phyloP scores from a whole-genome alignment of 2,888 invertebrate genomes.

The Ypsolopha sequella region DNA sequence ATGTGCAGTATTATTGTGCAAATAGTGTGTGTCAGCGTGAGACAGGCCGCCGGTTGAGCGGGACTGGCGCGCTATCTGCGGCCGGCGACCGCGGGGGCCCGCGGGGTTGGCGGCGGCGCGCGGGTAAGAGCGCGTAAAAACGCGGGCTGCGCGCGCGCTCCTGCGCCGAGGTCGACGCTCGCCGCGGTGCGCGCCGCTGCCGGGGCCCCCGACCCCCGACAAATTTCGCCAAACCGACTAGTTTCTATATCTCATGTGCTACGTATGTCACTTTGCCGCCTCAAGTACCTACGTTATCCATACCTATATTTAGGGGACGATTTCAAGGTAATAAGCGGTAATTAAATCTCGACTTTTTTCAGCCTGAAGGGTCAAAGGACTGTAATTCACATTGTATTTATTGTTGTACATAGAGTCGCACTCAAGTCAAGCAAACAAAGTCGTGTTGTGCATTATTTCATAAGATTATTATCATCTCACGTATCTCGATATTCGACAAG shows the following conservation, averaged over 20 bases:
- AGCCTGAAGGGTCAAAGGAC: not conserved
- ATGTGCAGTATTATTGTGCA: not conserved
- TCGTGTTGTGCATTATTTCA: too few species aligned
- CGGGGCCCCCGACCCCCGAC: constrained; percentile 32
- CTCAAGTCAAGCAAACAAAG: too few species aligned
- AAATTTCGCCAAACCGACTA: constrained; percentile 28
- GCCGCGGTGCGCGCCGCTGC: too few species aligned
- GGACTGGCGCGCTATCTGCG: constrained; percentile 63
- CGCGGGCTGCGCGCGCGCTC: constrained; percentile 58
- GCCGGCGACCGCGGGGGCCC: constrained; percentile 67
- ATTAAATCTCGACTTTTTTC: not conserved
- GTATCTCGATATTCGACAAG: too few species aligned
- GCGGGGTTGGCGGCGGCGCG: constrained; percentile 56
- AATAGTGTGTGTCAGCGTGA: constrained; percentile 16
- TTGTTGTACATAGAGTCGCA: too few species aligned
- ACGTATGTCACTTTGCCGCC: constrained; percentile 19
- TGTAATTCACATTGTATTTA: not conserved
- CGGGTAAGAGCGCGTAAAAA: constrained; percentile 61
- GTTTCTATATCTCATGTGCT: not conserved
- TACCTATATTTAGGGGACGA: constrained; percentile 29
- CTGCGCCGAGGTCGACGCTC: constrained; percentile 66
- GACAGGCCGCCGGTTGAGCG: constrained; percentile 53
- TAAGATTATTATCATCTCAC: too few species aligned
- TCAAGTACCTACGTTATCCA: constrained; percentile 19
- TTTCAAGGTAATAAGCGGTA: constrained; percentile 23